Evolutionary conservation across 1,140 invertebrate species (phyloP).

Genomic region (Neodiprion virginianus): DNA sequence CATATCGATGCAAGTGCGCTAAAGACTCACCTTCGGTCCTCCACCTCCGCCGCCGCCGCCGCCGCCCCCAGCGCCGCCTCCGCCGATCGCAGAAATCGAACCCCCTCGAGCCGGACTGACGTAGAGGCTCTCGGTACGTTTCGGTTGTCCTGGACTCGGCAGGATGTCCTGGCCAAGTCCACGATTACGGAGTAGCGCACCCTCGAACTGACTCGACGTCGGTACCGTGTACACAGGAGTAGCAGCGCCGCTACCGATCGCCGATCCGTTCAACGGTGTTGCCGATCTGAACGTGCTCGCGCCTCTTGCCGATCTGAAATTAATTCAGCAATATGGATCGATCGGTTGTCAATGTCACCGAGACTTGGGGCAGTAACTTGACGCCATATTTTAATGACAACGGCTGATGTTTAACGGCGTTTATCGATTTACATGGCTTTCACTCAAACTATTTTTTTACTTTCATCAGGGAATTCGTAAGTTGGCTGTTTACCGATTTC

Average conservation of each 20-base stretch:
- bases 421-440: too few species aligned
- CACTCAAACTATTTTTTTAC: too few species aligned
- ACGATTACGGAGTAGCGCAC: slow-evolving; percentile 78
- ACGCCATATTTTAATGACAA: too few species aligned
- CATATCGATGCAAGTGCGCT: background rate
- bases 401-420: too few species aligned
- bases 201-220: slow-evolving; percentile 73
- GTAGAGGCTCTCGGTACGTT: slow-evolving; percentile 86
- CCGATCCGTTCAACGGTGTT: slow-evolving; percentile 55
- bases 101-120: slow-evolving; percentile 62
- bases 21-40: slow-evolving; percentile 50
- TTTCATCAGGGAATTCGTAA: too few species aligned
- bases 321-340: slow-evolving; percentile 26
- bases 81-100: slow-evolving; percentile 53
- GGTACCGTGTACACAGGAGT: slow-evolving; percentile 59
- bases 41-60: slow-evolving; percentile 27
- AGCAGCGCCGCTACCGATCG: slow-evolving; percentile 61
- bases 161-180: slow-evolving; percentile 86
- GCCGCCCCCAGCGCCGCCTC: slow-evolving; percentile 46
- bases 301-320: slow-evolving; percentile 58
- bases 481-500: too few species aligned
- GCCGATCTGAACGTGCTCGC: slow-evolving; percentile 58
- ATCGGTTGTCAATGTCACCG: slow-evolving; percentile 30
- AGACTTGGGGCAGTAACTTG: too few species aligned
- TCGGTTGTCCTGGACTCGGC: slow-evolving; percentile 82